Conservation (phyloP, 2,888 invertebrate genomes). For the Lysandra coridon region DNA sequence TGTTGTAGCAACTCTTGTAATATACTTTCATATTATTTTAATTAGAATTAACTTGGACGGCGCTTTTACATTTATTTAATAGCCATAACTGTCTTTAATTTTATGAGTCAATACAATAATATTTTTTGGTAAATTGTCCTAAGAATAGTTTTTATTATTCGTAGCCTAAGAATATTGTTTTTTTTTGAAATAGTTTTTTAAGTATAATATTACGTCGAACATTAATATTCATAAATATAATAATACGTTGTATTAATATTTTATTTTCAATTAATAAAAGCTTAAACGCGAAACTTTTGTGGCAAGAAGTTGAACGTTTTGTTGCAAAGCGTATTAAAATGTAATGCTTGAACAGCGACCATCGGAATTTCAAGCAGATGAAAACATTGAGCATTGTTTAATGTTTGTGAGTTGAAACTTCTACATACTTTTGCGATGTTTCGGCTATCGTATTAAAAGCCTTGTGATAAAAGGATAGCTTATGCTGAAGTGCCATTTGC, state of each 20-base stretch:
- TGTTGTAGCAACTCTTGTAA: constrained; percentile 25
- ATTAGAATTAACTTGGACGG: constrained; percentile 31
- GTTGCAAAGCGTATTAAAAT: constrained; percentile 32
- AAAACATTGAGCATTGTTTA: constrained; percentile 32
- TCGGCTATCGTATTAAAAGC: constrained; percentile 1
- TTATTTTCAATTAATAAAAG: constrained; percentile 13
- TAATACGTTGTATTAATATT: neutral
- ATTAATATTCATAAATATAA: no score
- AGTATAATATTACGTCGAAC: no score
- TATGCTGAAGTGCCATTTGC: no score
- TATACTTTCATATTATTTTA: constrained; percentile 31
- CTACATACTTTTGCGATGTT: constrained; percentile 27
- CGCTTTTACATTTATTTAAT: constrained; percentile 16
- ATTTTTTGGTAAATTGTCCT: neutral
- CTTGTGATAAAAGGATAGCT: neutral
- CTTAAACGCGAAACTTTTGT: constrained; percentile 24
- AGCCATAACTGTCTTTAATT: neutral
- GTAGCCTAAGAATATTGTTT: no score
- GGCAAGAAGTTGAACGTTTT: constrained; percentile 29
- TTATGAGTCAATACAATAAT: constrained; percentile 19
- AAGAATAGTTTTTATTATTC: no score
- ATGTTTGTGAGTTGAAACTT: constrained; percentile 22
- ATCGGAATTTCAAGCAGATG: constrained; percentile 32
- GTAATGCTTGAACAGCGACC: constrained; percentile 28
- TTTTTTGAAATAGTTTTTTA: no score